Evolutionary conservation across 1,140 invertebrate species (phyloP).

Genomic region (Tribolium madens): DNA sequence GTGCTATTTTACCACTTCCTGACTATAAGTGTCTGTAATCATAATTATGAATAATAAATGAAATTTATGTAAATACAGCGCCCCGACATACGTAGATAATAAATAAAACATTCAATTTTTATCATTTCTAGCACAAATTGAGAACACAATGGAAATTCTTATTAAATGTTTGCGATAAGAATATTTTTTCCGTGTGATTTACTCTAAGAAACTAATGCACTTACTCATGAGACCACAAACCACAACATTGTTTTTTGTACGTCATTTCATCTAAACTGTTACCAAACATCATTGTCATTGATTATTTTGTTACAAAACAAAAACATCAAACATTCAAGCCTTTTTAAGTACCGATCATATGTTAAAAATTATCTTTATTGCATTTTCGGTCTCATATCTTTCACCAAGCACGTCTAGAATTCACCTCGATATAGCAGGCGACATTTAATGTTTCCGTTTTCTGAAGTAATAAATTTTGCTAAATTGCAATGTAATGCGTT

Average conservation of each 20-base stretch:
- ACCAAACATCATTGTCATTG: constrained; percentile 1
- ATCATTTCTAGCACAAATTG: not conserved
- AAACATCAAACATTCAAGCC: not conserved
- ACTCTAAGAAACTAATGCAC: not conserved
- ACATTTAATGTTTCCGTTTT: constrained; percentile 22
- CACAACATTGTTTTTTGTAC: constrained; percentile 1
- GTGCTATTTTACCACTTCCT: not conserved
- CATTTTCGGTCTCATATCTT: not conserved
- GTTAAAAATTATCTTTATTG: constrained; percentile 12
- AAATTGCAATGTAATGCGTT: not conserved
- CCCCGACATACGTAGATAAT: not conserved
- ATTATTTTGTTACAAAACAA: constrained; percentile 13
- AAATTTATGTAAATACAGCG: not conserved
- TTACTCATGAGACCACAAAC: not conserved
- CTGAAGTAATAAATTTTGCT: not conserved
- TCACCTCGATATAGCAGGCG: not conserved
- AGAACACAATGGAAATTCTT: too few species aligned
- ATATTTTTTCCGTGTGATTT: not conserved
- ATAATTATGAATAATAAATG: not conserved
- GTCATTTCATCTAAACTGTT: not conserved
- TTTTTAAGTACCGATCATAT: not conserved
- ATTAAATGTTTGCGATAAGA: not conserved
- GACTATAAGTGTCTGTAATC: not conserved
- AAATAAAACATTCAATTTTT: too few species aligned
- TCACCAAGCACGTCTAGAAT: not conserved